Evolutionary conservation across 64 coral and sea anemone species (phyloP).

Genomic region (Stylophora pistillata): DNA sequence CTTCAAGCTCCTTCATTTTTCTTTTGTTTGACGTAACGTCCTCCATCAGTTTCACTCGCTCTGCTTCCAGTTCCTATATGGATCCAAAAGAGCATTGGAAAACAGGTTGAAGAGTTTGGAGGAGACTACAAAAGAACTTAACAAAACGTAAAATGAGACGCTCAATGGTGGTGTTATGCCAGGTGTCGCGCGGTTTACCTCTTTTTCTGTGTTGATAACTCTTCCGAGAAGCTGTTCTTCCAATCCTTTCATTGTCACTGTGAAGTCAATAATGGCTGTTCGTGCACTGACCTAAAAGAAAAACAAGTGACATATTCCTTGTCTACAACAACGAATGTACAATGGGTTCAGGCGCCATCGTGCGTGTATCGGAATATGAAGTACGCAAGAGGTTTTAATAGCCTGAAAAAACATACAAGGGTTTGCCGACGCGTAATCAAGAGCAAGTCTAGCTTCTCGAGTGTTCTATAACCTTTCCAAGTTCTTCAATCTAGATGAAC

Average conservation of each 20-base stretch:
- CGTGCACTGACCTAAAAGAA: conserved; percentile 89
- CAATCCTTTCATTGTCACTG: conserved; percentile 98
- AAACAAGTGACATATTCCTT: background rate
- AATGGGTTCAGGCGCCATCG: background rate
- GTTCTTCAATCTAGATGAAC: no score
- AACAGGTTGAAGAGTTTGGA: background rate
- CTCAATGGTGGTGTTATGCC: background rate
- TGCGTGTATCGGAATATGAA: background rate
- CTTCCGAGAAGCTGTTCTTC: conserved; percentile 94
- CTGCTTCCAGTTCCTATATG: conserved; percentile 78
- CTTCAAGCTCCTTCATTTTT: conserved; percentile 94
- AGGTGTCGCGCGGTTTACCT: conserved; percentile 43
- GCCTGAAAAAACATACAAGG: no score
- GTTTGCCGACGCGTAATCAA: no score
- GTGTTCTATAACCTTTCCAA: no score
- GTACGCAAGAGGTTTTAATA: no score
- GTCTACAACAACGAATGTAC: background rate
- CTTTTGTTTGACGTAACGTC: conserved; percentile 89
- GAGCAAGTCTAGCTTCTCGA: no score
- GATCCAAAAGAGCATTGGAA: background rate
- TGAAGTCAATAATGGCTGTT: conserved; percentile 99
- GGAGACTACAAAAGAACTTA: background rate
- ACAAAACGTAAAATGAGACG: background rate
- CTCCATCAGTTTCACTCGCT: conserved; percentile 87
- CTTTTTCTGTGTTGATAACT: conserved; percentile 97